Base-by-base conservation (phyloP, 2,888 invertebrate genomes). In the Mesoligia furuncula region DNA sequence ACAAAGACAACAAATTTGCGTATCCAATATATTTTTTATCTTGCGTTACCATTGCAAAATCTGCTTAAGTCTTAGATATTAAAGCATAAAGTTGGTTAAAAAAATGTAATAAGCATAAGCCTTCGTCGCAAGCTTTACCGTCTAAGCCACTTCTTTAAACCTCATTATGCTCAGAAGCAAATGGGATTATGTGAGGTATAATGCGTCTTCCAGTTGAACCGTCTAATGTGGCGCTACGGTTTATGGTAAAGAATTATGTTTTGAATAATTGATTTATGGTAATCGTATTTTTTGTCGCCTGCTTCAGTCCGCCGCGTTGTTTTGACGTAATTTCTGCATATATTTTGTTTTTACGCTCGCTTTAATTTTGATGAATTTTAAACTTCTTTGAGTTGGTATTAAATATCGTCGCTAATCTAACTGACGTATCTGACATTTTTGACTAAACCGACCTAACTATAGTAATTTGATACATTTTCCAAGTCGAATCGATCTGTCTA, bases 231-330 rank as follows among this genome's bases (percentile, higher is more conserved):
- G 84, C 85, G 79, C 89, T 85, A 83, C 87, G 81, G 87, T 90
- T 92, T 91, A 90, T 85, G 84, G 70, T 70, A 73, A 81, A 79
- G 84, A 90, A 89, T 91, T 90, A 90, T 90, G 88, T 88, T 90
- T 89, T 90, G 90, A 92, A 92, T 92, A 91, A 90, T 89, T 89
- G 88, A 92, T 92, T 88, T 85, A 88, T 88, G 85, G 86, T 85
- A 85, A 90, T 89, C 85, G 81, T 82, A 81, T 87, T 87, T 88
- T 88, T 88, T 88, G 81, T 79, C 80, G 74, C 72, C 73, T 77
- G 20, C 51, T 61, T n/a, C 75, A 65, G 54, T 61, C 24, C 13
- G 39, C 39, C 20, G 68, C 76, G 79, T 59, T 75, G 75, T 83
- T 84, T 80, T 57, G 64, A 68, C 72, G 62, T 79, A 85, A 83